Conservation (phyloP, 2,888 invertebrate genomes). For the Archips xylosteana region DNA sequence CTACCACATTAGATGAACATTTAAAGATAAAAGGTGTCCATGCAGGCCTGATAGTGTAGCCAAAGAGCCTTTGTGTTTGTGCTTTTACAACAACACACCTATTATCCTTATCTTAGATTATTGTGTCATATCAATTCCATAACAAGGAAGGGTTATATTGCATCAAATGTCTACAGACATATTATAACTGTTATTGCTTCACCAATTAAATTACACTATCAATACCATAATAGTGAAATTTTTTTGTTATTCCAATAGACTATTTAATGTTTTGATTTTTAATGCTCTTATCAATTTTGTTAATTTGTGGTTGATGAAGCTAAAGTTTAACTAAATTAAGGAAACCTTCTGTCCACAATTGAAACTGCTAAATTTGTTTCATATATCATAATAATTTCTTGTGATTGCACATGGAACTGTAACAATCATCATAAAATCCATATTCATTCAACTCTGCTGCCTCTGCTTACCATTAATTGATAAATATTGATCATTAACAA, state of each 20-base stretch:
- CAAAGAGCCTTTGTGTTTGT: conserved; percentile 27
- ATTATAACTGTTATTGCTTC: conserved; percentile 1
- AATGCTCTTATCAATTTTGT: neutral
- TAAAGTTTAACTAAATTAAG: neutral
- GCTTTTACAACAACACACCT: conserved; percentile 36
- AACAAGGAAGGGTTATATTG: conserved; percentile 27
- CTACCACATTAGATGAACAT: conserved; percentile 18
- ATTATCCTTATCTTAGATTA: conserved; percentile 41
- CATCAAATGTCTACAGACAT: conserved; percentile 14
- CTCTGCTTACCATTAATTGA: conserved; percentile 54
- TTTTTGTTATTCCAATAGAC: neutral
- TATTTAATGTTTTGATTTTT: neutral
- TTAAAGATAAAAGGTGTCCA: neutral
- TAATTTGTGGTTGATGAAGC: neutral
- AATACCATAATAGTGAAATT: neutral
- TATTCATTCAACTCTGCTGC: conserved; percentile 42
- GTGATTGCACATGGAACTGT: conserved; percentile 8
- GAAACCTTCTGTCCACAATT: neutral
- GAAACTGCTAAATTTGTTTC: neutral
- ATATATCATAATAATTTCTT: neutral
- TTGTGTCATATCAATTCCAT: conserved; percentile 41
- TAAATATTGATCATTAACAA: conserved; percentile 63
- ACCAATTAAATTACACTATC: conserved; percentile 6
- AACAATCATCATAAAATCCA: conserved; percentile 9
- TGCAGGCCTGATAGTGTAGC: conserved; percentile 7